These are phyloP conservation scores for Gryon sp. DNA, from an alignment of 1,140 invertebrate genomes.

Conservation along the genomic window DNA sequence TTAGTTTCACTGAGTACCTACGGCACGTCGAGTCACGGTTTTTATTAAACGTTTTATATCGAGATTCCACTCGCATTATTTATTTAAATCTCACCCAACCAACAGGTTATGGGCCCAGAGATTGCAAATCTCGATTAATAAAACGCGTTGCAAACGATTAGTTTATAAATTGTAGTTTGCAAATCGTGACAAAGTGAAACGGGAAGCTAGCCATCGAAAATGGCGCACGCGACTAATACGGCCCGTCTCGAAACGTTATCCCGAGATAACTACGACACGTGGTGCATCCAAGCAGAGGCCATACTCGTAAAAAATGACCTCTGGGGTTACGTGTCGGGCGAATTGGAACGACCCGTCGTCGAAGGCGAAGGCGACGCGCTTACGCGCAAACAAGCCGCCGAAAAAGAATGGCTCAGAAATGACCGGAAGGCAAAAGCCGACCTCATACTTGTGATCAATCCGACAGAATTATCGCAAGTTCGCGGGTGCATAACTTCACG, in stretches of 20 bases:
- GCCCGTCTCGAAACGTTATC: constrained; percentile 16
- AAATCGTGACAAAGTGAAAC: no score
- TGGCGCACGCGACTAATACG: not conserved
- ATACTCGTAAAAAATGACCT: constrained; percentile 31
- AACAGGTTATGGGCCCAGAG: constrained; percentile 26
- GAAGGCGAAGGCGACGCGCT: not conserved
- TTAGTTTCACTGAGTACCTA: no score
- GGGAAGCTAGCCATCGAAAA: not conserved
- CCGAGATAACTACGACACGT: no score
- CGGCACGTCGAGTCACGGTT: no score
- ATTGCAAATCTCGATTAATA: not conserved
- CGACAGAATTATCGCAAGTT: constrained; percentile 59
- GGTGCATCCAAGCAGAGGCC: no score
- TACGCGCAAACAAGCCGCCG: not conserved
- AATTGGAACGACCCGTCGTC: not conserved
- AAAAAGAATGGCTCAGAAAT: not conserved
- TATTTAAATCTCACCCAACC: no score
- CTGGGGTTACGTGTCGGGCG: constrained; percentile 41
- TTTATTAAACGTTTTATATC: no score
- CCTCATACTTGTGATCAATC: constrained; percentile 50
- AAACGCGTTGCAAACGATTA: not conserved
- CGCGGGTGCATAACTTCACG: constrained; percentile 53
- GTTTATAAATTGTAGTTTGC: not conserved
- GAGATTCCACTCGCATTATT: no score
- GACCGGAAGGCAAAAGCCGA: constrained; percentile 53